Evolutionary conservation across 2,888 invertebrate genomes (phyloP).

Genomic region (Teinopalpus imperialis): DNA sequence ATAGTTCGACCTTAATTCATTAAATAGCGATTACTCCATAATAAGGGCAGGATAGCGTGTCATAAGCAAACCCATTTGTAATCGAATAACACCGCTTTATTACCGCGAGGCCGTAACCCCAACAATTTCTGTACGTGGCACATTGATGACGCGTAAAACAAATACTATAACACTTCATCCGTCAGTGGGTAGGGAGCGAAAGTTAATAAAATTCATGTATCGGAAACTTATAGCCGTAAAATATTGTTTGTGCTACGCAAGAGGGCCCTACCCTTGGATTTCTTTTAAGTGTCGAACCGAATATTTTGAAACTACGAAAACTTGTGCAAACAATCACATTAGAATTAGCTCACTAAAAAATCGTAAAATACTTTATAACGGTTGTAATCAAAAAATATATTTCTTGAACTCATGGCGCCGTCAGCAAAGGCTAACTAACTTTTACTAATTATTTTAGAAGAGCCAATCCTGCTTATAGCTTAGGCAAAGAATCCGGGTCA

Average conservation of each 20-base stretch:
- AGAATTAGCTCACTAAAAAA: no score
- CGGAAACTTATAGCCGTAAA: conserved; percentile 79
- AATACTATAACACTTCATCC: conserved; percentile 71
- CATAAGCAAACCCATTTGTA: conserved; percentile 45
- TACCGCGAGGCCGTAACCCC: conserved; percentile 45
- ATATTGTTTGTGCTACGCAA: conserved; percentile 58
- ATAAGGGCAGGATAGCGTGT: conserved; percentile 37
- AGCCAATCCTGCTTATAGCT: no score
- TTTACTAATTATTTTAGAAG: no score
- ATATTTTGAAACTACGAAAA: not conserved
- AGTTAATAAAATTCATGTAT: conserved; percentile 82
- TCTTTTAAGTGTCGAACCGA: conserved; percentile 39
- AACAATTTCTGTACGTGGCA: conserved; percentile 51
- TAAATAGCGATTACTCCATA: conserved; percentile 30
- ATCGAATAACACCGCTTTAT: conserved; percentile 46
- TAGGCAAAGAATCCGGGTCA: no score
- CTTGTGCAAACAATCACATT: no score
- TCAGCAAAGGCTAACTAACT: no score
- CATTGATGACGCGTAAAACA: conserved; percentile 78
- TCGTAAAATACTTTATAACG: no score
- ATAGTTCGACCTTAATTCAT: conserved; percentile 1
- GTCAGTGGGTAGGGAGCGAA: conserved; percentile 58
- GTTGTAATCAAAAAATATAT: no score
- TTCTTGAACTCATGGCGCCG: no score
- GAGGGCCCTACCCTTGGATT: conserved; percentile 64